A percentile compares a stretch with the other conserved stretches of the same genome.
Evolutionary conservation across 1,140 invertebrate species (phyloP).

Genomic region (Radopholus similis): DNA sequence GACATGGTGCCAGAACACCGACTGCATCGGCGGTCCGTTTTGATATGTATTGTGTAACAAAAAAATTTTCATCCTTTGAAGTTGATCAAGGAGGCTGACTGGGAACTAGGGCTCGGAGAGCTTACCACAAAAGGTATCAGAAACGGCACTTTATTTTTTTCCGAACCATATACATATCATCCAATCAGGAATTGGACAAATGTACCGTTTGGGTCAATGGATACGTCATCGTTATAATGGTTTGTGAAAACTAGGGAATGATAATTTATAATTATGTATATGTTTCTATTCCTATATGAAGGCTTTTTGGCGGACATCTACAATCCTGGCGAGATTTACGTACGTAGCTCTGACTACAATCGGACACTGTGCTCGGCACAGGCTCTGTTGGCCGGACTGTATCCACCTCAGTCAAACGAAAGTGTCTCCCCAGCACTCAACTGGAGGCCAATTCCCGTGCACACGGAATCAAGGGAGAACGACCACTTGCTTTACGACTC

Average conservation of each 20-base stretch:
- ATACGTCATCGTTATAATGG: slow-evolving; percentile 48
- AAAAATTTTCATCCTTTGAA: background rate
- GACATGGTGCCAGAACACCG: slow-evolving; percentile 57
- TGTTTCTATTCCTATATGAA: slow-evolving; percentile 47
- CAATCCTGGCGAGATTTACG: slow-evolving; percentile 44
- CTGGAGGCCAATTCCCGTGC: slow-evolving; percentile 61
- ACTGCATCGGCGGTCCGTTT: background rate
- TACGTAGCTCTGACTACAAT: slow-evolving; percentile 56
- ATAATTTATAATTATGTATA: slow-evolving; percentile 27
- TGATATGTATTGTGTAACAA: background rate
- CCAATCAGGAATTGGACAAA: slow-evolving; percentile 37
- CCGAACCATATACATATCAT: background rate
- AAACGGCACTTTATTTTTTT: background rate
- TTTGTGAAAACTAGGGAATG: slow-evolving; percentile 28
- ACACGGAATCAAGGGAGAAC: slow-evolving; percentile 50
- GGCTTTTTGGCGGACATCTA: slow-evolving; percentile 8
- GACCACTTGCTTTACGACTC: slow-evolving; percentile 39
- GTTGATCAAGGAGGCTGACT: slow-evolving; percentile 19
- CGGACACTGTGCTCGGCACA: slow-evolving; percentile 59
- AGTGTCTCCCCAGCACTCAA: slow-evolving; percentile 39
- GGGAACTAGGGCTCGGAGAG: slow-evolving; percentile 53
- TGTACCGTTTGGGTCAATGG: slow-evolving; percentile 50
- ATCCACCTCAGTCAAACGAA: slow-evolving; percentile 37
- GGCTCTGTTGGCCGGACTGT: slow-evolving; percentile 60
- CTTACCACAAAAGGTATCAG: slow-evolving; percentile 34